A percentile compares a stretch with the other conserved stretches of the same genome.
These are phyloP conservation scores for Agriopis aurantiaria DNA, from an alignment of 2,888 invertebrate species.

Conservation along the genomic window DNA sequence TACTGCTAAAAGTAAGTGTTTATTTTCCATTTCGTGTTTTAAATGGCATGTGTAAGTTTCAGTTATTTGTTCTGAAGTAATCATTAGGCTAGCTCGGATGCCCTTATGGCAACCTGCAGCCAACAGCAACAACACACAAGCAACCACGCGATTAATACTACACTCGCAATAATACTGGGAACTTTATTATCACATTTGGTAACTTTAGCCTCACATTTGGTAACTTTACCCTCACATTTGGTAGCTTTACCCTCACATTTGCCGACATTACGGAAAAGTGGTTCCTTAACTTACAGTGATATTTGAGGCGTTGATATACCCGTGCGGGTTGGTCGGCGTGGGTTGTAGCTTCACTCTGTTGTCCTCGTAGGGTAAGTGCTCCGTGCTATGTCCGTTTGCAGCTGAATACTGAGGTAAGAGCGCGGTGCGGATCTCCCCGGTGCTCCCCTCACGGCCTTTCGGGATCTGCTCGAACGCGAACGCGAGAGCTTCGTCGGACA, in stretches of 20 bases:
- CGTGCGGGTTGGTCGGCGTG: constrained; percentile 92
- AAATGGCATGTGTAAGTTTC: too few species aligned
- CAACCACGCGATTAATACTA: too few species aligned
- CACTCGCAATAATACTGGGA: too few species aligned
- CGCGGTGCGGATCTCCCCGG: constrained; percentile 91
- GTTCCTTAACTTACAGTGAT: constrained; percentile 88
- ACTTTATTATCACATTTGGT: too few species aligned
- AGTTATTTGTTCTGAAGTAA: too few species aligned
- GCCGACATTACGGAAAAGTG: too few species aligned
- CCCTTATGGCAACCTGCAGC: too few species aligned
- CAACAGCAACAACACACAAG: too few species aligned
- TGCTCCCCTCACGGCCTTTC: constrained; percentile 90
- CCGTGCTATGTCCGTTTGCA: constrained; percentile 86
- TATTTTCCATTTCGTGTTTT: too few species aligned
- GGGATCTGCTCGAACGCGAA: constrained; percentile 95
- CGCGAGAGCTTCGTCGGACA: constrained; percentile 91
- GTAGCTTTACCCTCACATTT: neutral
- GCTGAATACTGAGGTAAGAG: constrained; percentile 89
- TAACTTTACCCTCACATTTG: neutral
- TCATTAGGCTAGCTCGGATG: too few species aligned
- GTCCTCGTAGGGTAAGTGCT: constrained; percentile 96
- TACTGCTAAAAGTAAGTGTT: too few species aligned
- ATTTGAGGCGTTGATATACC: constrained; percentile 97
- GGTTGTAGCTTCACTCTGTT: constrained; percentile 94
- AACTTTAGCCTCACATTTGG: too few species aligned